Evolutionary conservation across 1,140 invertebrate species (phyloP).

Genomic region (Scaptomyza pallida): DNA sequence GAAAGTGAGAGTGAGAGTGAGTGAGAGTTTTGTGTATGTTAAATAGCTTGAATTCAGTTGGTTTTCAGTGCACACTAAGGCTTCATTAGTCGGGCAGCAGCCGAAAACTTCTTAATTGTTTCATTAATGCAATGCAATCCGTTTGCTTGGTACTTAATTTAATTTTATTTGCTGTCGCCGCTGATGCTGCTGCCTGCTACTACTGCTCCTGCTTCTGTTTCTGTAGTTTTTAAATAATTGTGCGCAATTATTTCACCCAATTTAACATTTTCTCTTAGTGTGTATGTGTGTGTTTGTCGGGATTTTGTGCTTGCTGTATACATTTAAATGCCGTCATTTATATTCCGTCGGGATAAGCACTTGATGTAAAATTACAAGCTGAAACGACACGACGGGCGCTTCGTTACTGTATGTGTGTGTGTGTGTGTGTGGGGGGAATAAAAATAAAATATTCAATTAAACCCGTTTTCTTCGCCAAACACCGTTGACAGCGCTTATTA

Average conservation of each 20-base stretch:
- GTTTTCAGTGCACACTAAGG: constrained; percentile 61
- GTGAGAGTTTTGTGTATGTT: constrained; percentile 13
- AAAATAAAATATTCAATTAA: constrained; percentile 82
- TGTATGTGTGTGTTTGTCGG: constrained; percentile 12
- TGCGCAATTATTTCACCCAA: constrained; percentile 79
- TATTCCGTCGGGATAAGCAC: constrained; percentile 77
- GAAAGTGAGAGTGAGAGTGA: background rate
- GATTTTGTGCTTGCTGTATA: constrained; percentile 56
- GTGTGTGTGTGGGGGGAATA: constrained; percentile 36
- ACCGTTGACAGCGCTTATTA: constrained; percentile 76
- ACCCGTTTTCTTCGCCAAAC: constrained; percentile 60
- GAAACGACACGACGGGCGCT: constrained; percentile 14
- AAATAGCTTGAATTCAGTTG: constrained; percentile 22
- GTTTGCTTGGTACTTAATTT: constrained; percentile 76
- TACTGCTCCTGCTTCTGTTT: constrained; percentile 22
- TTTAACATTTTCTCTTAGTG: constrained; percentile 68
- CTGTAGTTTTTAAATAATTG: constrained; percentile 77
- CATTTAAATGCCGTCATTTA: constrained; percentile 80
- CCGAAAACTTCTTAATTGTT: constrained; percentile 74
- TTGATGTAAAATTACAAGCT: constrained; percentile 76
- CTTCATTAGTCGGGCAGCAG: constrained; percentile 64
- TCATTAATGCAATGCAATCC: constrained; percentile 80
- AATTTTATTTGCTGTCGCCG: constrained; percentile 74
- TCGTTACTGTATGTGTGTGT: no score
- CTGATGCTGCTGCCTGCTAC: constrained; percentile 3